Percentiles rank a stretch among this genome's conserved stretches.
Evolutionary conservation across 2,888 invertebrate genomes (phyloP).

Genomic region (Macrophya alboannulata): DNA sequence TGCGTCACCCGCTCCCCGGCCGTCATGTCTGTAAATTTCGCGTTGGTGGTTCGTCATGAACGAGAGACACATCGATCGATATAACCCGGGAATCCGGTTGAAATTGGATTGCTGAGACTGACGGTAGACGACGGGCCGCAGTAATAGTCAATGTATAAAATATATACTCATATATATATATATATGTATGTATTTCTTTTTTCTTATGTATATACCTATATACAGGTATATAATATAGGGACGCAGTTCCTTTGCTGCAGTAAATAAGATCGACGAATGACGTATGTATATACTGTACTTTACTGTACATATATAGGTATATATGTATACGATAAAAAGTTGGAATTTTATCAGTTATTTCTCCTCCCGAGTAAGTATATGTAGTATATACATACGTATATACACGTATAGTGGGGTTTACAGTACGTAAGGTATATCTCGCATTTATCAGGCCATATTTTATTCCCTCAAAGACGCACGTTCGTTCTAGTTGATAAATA

Average conservation of each 20-base stretch:
- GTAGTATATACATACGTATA: background rate
- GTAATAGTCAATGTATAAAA: background rate
- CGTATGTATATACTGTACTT: background rate
- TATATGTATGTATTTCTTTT: background rate
- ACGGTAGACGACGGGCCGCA: constrained; percentile 34
- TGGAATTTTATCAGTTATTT: constrained; percentile 13
- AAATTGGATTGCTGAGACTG: constrained; percentile 46
- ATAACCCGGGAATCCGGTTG: constrained; percentile 54
- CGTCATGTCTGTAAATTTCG: constrained; percentile 9
- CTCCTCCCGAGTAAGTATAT: background rate
- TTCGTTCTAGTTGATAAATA: constrained; percentile 33
- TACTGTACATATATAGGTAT: background rate
- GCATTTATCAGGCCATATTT: constrained; percentile 43
- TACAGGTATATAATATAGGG: background rate
- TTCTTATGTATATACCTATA: background rate
- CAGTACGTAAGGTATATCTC: background rate
- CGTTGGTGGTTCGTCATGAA: constrained; percentile 31
- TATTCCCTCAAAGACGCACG: constrained; percentile 24
- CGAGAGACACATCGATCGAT: constrained; percentile 48
- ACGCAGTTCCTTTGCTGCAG: background rate
- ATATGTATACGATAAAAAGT: background rate
- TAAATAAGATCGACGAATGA: background rate
- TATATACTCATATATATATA: background rate
- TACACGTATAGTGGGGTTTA: background rate
- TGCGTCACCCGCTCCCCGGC: constrained; percentile 13